Conservation (phyloP, 2,888 invertebrate genomes). For the Caenorhabditis afra region DNA sequence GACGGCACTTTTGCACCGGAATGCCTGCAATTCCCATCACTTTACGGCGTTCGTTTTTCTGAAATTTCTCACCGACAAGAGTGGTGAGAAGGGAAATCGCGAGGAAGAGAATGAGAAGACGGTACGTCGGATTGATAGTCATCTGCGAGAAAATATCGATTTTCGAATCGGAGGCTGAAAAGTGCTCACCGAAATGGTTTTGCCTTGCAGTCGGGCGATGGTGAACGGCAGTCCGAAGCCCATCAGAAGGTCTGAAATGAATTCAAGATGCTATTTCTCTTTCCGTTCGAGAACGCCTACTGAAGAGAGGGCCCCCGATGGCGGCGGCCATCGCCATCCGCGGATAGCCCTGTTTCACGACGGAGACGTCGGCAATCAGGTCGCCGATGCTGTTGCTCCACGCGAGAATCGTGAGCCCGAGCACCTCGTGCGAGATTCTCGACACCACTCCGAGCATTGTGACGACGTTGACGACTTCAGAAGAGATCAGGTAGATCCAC, state of each 20-base stretch:
- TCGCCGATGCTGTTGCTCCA: conserved; percentile 86
- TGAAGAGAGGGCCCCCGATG: conserved; percentile 86
- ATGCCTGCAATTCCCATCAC: conserved; percentile 33
- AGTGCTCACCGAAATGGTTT: conserved; percentile 65
- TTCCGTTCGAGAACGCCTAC: conserved; percentile 80
- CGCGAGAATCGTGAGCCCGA: conserved; percentile 85
- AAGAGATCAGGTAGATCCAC: conserved; percentile 85
- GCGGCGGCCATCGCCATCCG: conserved; percentile 86
- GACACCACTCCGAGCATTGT: conserved; percentile 84
- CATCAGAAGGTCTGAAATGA: conserved; percentile 74
- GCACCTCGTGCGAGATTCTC: conserved; percentile 80
- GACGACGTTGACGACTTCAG: conserved; percentile 84
- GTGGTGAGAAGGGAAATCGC: conserved; percentile 36
- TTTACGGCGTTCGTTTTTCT: neutral
- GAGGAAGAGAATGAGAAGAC: conserved; percentile 60
- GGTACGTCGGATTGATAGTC: conserved; percentile 56
- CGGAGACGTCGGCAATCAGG: conserved; percentile 84
- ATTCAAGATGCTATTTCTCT: neutral
- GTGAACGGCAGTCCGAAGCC: conserved; percentile 76
- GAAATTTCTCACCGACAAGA: conserved; percentile 18
- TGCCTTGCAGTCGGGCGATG: conserved; percentile 72
- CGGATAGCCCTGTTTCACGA: conserved; percentile 85
- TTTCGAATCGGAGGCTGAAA: conserved; percentile 6
- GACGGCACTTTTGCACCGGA: conserved; percentile 49
- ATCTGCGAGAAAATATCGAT: conserved; percentile 36